These are phyloP conservation scores for Bubo bubo DNA, from an alignment of 2,113 vertebrate species.

Conservation along the genomic window DNA sequence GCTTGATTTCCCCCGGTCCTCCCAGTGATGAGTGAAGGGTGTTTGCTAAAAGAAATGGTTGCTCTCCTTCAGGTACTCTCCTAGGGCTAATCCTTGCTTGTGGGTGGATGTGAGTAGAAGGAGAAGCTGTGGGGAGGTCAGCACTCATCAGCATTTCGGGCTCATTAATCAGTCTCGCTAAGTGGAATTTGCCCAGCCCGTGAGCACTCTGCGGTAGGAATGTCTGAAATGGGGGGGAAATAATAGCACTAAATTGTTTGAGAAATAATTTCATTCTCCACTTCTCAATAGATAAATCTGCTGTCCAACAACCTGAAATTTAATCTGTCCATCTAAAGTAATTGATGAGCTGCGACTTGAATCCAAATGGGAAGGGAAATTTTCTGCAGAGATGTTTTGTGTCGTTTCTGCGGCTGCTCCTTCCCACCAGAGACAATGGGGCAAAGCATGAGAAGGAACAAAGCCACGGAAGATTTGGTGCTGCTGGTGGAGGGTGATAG, in stretches of 20 bases:
- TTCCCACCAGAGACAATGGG: neutral
- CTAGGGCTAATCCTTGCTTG: neutral
- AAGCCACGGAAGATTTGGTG: neutral
- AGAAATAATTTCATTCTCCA: constrained; percentile 37
- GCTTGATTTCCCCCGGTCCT: neutral
- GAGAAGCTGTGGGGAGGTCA: neutral
- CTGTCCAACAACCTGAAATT: neutral
- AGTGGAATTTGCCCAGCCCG: neutral
- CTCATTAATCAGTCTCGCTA: neutral
- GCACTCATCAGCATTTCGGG: neutral
- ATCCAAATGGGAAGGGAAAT: constrained; percentile 14
- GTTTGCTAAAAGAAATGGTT: neutral
- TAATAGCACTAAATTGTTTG: constrained; percentile 29
- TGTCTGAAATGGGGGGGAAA: neutral
- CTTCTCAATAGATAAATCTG: constrained; percentile 5
- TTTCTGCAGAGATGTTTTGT: neutral
- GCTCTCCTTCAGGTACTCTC: neutral
- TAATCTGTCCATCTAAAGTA: neutral
- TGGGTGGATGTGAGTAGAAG: neutral
- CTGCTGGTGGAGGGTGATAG: neutral
- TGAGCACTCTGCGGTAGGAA: neutral
- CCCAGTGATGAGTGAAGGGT: neutral
- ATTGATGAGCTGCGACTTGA: neutral
- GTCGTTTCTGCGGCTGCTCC: neutral
- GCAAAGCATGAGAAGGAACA: neutral